Base-by-base conservation (phyloP, 2,797 vertebrate species). In the Amniataba percoides region DNA sequence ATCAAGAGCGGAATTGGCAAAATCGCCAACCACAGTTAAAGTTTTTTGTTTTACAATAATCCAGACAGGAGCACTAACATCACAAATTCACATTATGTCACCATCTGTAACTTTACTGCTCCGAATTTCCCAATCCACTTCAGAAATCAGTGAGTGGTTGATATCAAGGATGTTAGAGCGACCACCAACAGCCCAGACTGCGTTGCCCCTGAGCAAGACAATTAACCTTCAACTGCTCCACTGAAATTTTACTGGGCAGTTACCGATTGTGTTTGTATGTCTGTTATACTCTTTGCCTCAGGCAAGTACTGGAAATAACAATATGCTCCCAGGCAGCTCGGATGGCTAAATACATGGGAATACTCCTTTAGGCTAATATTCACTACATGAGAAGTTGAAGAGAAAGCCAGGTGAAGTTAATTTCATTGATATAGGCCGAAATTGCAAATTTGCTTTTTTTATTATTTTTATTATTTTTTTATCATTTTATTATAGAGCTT, bases 151-250 rank as follows among this genome's bases (percentile, higher is more conserved):
- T 21, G 51, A 81, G 51, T 61, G 59, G 46, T 46, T 78, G 3
- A 53, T 68, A 66, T 77, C 56, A 71, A 71, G 46, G 55, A 66
- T 43, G n/a, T 75, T 65, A 68, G n/a, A 36, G 34, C 76, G 88
- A 86, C 83, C 78, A 60, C 16, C 43, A 73, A 40, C 66, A 67
- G 59, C 69, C 40, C 73, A 8, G 0, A 61, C 23, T 68, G 1
- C 68, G 69, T 70, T 84, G 56, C 81, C 52, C 18, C 71, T 58
- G 13, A 80, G 81, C 66, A 52, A 82, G 52, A 84, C 65, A 88
- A 84, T 90, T 90, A 88, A 89, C 78, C 81, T 87, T 80, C 56
- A 76, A 78, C 72, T 77, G 71, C 52, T 75, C 31, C 62, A 60
- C 3, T 68, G 61, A 78, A 82, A 73, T 78, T 53, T 76, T 39